Percentiles rank a stretch among this genome's conserved stretches.
Conservation (phyloP, 1,140 invertebrate species). For the Contarinia nasturtii region DNA sequence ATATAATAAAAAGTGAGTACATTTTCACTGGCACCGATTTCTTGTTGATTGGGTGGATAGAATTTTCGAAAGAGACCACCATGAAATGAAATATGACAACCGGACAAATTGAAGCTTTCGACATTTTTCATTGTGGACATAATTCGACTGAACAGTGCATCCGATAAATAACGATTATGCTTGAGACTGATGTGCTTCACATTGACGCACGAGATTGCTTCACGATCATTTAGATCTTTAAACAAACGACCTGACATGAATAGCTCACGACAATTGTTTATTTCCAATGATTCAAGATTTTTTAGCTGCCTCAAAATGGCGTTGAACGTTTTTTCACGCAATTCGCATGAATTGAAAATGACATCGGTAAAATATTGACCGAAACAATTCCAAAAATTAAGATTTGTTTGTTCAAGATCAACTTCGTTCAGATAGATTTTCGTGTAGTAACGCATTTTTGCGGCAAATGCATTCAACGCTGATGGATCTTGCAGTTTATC, state of each 20-base stretch:
- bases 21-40: constrained; percentile 29
- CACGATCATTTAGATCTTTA: constrained; percentile 31
- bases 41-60: no score
- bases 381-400: constrained; percentile 22
- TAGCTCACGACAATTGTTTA: constrained; percentile 42
- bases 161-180: constrained; percentile 47
- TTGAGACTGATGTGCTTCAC: constrained; percentile 37
- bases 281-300: constrained; percentile 33
- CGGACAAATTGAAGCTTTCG: constrained; percentile 36
- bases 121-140: constrained; percentile 36
- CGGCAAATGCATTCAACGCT: constrained; percentile 26
- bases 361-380: constrained; percentile 23
- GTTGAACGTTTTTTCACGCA: constrained; percentile 38
- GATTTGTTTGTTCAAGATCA: constrained; percentile 26
- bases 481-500: constrained; percentile 23
- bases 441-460: constrained; percentile 26
- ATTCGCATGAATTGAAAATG: constrained; percentile 33
- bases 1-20: constrained; percentile 50
- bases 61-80: constrained; percentile 39
- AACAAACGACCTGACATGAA: constrained; percentile 50
- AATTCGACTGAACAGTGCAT: constrained; percentile 44
- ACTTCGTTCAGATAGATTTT: constrained; percentile 38
- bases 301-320: constrained; percentile 32
- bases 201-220: constrained; percentile 30
- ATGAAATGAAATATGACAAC: constrained; percentile 48